Evolutionary conservation across 2,888 invertebrate genomes (phyloP), one percentile per base, ranked within the genome.

Genomic region (Cantharis lateralis): DNA sequence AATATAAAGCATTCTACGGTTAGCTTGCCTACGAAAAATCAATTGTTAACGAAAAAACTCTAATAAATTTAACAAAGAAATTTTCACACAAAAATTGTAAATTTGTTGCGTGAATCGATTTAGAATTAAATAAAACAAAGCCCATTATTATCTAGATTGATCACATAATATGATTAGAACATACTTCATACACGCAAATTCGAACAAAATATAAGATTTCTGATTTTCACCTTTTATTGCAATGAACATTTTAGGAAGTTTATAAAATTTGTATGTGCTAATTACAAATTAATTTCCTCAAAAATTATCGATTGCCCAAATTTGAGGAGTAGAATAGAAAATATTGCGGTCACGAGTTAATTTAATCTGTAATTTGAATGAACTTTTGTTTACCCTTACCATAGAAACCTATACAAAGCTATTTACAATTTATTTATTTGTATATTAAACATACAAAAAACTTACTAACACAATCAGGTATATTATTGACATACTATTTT

Each of bases 71-170:
- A 48, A 48, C 20, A 66, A 24, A 66, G 24, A 66, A 66, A 20
- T 66, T 66, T 20, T 66, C 24, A 16, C 16, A 24, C 16, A 66
- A 66, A 20, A 66, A 20, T 66, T 15, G 64, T 66, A 20, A 63
- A 66, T 66, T 66, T 66, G 64, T 66, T 66, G 64, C n/a, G 16
- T 66, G 64, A 20, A 66, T 66, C 64, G 64, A 66, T 66, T 66
- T 66, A 18, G 24, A 20, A 66, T 66, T 66, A 20, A 66, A 66
- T 66, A 24, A 66, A 66, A 66, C 64, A 66, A 66, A 66, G 64
- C 64, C 24, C 24, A 63, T 18, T 63, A 15, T 66, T 15, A 66
- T 66, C 64, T 66, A 66, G 64, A 66, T 66, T 66, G 64, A 66
- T 66, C 24, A n/a, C 24, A 20, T 11, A 66, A 18, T 13, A 24